A percentile compares a stretch with the other conserved stretches of the same genome.
These are phyloP conservation scores for Zhuqinia jingwanae DNA, from an alignment of 2,888 invertebrate genomes.

Conservation along the genomic window DNA sequence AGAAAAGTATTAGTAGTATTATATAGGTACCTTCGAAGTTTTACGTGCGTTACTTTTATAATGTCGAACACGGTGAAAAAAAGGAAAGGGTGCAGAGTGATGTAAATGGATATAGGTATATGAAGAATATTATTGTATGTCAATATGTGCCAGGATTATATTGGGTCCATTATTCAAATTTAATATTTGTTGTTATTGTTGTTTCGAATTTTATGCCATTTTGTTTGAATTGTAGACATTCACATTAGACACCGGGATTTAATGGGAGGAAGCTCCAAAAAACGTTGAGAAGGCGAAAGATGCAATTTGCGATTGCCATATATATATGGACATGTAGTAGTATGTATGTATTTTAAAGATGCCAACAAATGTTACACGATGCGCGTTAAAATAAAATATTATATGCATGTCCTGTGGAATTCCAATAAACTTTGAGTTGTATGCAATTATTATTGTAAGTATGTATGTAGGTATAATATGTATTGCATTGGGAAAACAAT, in stretches of 20 bases:
- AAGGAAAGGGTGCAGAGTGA: too few species aligned
- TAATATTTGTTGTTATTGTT: not conserved
- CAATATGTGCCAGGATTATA: not conserved
- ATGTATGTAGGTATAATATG: not conserved
- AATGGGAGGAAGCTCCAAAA: too few species aligned
- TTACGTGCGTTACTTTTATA: too few species aligned
- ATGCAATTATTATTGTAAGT: not conserved
- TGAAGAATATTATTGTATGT: not conserved
- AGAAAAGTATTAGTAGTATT: not conserved
- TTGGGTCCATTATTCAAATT: not conserved
- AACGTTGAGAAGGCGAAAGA: too few species aligned
- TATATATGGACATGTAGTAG: not conserved
- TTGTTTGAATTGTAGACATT: too few species aligned
- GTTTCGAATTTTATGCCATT: not conserved
- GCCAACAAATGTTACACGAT: constrained; percentile 22
- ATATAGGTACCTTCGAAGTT: too few species aligned
- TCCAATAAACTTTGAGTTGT: not conserved
- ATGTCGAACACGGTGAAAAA: too few species aligned
- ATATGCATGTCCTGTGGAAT: not conserved
- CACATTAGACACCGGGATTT: too few species aligned
- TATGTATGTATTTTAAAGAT: constrained; percentile 19
- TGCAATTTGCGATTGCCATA: not conserved
- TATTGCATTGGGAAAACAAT: not conserved
- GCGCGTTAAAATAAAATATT: not conserved
- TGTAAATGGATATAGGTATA: too few species aligned